Conservation (phyloP, 2,797 vertebrate genomes). For the Onychomys torridus region DNA sequence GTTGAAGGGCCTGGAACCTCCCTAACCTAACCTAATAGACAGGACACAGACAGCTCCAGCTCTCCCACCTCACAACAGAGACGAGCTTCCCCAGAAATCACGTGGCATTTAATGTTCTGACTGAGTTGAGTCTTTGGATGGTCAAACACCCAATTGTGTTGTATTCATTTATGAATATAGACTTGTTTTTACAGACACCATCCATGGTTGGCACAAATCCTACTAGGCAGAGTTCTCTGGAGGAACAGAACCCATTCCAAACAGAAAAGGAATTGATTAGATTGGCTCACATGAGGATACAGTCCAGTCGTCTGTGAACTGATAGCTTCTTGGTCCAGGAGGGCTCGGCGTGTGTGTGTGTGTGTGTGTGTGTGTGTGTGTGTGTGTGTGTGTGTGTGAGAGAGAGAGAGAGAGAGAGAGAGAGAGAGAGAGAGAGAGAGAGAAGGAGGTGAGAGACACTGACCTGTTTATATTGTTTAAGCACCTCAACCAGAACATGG, state of each 20-base stretch:
- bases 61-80: background rate
- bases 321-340: too few relatives aligned
- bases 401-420: too few relatives aligned
- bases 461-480: background rate
- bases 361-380: too few relatives aligned
- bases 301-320: background rate
- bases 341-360: too few relatives aligned
- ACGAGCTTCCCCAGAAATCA: background rate
- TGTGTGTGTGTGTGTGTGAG: too few relatives aligned
- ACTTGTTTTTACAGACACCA: background rate
- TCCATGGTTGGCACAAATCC: background rate
- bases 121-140: background rate
- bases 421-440: background rate
- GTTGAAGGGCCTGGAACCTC: background rate
- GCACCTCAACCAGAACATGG: background rate
- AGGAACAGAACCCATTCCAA: background rate
- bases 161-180: background rate
- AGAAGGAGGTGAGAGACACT: background rate
- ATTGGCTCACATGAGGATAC: background rate
- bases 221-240: background rate
- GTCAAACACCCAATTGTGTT: background rate
- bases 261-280: background rate
- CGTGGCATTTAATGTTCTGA: background rate
- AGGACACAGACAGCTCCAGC: background rate
- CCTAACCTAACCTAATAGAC: background rate